Evolutionary conservation across 2,797 vertebrate species (phyloP), one percentile per base, ranked within the genome.

Genomic region (Oreortyx pictus): DNA sequence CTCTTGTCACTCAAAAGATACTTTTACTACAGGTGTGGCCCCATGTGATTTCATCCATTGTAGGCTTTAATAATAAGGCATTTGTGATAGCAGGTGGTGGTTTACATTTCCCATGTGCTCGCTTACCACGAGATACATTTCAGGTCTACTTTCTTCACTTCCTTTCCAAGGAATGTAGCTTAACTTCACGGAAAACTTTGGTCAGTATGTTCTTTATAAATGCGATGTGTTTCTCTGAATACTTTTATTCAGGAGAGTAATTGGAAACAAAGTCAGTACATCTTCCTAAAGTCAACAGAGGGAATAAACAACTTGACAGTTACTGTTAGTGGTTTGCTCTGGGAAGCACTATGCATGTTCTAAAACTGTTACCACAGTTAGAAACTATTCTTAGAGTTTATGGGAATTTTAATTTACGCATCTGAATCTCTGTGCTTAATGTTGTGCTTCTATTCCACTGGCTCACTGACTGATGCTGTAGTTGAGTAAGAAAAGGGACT

Each of bases 401-500:
- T 20, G 41, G 27, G 65, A 83, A 67, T 57, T 57, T 54, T 56
- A 77, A 33, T 72, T 80, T 67, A 24, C 20, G 65, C 25, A 41
- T 78, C 13, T 49, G 10, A 20, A 50, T 77, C 90, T 66, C 61
- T 44, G 8, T 59, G 39, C 20, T 46, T 73, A 18, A 5, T 65
- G 11, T 83, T 49, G 56, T 8, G 27, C 56, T 66, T 44, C 80
- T 98, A 97, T 97, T 14, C 96, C 20, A 97, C 94, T 65, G 95
- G 92, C 7, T 96, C 93, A 2, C 94, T 96, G 76, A 98, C 98
- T 3, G 98, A 92, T 4, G 98, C 98, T 5, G 98, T 98, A 76
- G 97, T 98, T 65, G 98, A 98, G 77, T 98, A 98, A 10, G 98
- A 99, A 92, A 92, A 98, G 5, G 98, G 98, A 62, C 98, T 99